phyloP scores from a whole-genome alignment of 2,888 invertebrate genomes.

The Dicranocentrus wangi region DNA sequence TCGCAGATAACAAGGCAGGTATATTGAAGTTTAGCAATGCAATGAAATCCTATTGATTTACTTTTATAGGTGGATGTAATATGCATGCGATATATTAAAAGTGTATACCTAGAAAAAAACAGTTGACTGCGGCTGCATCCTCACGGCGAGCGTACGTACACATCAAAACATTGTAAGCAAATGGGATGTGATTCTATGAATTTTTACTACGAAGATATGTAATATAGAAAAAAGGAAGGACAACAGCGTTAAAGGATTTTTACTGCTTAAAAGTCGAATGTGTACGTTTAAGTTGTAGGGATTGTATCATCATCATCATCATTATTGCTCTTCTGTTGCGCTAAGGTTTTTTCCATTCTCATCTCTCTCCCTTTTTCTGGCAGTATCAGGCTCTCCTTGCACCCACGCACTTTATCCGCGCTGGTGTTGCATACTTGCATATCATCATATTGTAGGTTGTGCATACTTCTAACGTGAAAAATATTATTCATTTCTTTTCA shows the following conservation, averaged over 20 bases:
- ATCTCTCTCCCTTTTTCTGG: slow-evolving; percentile 33
- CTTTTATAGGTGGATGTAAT: slow-evolving; percentile 1
- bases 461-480: slow-evolving; percentile 4
- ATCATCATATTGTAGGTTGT: slow-evolving; percentile 37
- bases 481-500: slow-evolving; percentile 3
- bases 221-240: slow-evolving; percentile 21
- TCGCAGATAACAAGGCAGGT: background rate
- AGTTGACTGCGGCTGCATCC: slow-evolving; percentile 10
- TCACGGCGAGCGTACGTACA: too few species aligned
- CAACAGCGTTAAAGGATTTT: slow-evolving; percentile 1
- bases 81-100: background rate
- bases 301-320: slow-evolving; percentile 20
- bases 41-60: slow-evolving; percentile 16
- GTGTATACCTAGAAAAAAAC: slow-evolving; percentile 16
- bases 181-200: slow-evolving; percentile 17
- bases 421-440: too few species aligned
- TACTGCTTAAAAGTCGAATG: background rate
- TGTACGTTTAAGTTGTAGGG: slow-evolving; percentile 20
- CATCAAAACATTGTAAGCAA: background rate
- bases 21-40: slow-evolving; percentile 11
- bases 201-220: slow-evolving; percentile 8
- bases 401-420: slow-evolving; percentile 52
- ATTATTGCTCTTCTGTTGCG: slow-evolving; percentile 6
- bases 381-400: slow-evolving; percentile 33
- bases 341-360: slow-evolving; percentile 1